Evolutionary conservation across 2,113 vertebrate genomes (phyloP).

Genomic region (Sciurus niger): DNA sequence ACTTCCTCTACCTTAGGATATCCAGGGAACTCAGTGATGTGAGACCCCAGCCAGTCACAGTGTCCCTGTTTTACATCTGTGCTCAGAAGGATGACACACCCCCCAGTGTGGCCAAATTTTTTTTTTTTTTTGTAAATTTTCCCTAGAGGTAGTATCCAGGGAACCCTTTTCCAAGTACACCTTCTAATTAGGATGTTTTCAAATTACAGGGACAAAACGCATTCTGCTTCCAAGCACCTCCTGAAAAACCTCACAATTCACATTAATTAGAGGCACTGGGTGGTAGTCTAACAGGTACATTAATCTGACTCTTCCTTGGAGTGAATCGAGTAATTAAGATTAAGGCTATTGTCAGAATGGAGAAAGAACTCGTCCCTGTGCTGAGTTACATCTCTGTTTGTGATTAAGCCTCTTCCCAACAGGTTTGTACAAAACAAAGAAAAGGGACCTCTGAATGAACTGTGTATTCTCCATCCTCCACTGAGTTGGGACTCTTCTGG

Average conservation of each 20-base stretch:
- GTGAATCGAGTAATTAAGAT: conserved; percentile 73
- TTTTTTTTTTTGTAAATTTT: not conserved
- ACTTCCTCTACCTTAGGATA: not conserved
- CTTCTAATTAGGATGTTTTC: conserved; percentile 53
- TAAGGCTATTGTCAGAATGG: conserved; percentile 70
- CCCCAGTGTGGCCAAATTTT: not conserved
- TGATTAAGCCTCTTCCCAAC: conserved; percentile 65
- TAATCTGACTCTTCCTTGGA: conserved; percentile 74
- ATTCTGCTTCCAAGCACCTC: conserved; percentile 38
- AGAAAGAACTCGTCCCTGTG: conserved; percentile 3
- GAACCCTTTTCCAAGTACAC: not conserved
- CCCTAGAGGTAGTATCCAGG: not conserved
- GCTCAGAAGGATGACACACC: not conserved
- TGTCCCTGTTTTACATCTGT: not conserved
- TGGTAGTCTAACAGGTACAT: conserved; percentile 61
- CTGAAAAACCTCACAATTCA: conserved; percentile 56
- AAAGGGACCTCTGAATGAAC: not conserved
- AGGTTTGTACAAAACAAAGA: conserved; percentile 63
- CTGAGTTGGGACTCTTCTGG: conserved; percentile 9
- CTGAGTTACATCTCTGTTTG: conserved; percentile 73
- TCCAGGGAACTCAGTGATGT: not conserved
- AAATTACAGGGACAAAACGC: conserved; percentile 21
- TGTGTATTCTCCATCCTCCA: conserved; percentile 30
- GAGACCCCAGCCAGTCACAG: not conserved
- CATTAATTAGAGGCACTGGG: conserved; percentile 71